Evolutionary conservation across 2,888 invertebrate genomes (phyloP).

Genomic region (Eurytoma adleriae): DNA sequence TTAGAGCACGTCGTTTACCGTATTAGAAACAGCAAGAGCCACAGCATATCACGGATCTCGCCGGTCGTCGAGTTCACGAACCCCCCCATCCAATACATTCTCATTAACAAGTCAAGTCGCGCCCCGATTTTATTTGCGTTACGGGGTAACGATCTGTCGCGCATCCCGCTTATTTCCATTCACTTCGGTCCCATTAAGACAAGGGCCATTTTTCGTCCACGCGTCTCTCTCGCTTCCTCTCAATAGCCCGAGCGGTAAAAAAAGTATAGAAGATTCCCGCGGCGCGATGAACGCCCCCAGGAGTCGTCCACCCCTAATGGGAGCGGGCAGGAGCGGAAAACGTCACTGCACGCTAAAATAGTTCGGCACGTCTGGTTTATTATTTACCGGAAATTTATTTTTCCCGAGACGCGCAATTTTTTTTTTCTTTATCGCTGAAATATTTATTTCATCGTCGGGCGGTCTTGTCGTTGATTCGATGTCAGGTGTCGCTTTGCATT

Average conservation of each 20-base stretch:
- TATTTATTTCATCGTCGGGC: no score
- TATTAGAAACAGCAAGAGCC: neutral
- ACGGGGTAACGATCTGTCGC: constrained; percentile 19
- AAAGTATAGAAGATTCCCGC: neutral
- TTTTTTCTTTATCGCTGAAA: no score
- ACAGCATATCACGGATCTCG: neutral
- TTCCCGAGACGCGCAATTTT: no score
- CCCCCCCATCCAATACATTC: neutral
- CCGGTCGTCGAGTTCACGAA: no score
- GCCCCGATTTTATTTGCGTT: constrained; percentile 14
- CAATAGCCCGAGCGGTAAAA: neutral
- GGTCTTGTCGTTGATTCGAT: no score
- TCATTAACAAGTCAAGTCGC: constrained; percentile 17
- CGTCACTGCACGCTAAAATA: no score
- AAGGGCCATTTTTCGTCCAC: neutral
- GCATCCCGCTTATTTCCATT: neutral
- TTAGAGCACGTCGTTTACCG: neutral
- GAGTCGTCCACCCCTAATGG: neutral
- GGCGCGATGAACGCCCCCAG: neutral
- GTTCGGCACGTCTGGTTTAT: no score
- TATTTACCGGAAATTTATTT: no score
- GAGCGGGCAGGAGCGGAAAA: neutral
- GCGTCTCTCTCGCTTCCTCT: neutral
- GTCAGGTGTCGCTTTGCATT: no score
- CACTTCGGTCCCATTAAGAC: neutral